Evolutionary conservation across 1,140 invertebrate species (phyloP).

Genomic region (Bombus turneri): DNA sequence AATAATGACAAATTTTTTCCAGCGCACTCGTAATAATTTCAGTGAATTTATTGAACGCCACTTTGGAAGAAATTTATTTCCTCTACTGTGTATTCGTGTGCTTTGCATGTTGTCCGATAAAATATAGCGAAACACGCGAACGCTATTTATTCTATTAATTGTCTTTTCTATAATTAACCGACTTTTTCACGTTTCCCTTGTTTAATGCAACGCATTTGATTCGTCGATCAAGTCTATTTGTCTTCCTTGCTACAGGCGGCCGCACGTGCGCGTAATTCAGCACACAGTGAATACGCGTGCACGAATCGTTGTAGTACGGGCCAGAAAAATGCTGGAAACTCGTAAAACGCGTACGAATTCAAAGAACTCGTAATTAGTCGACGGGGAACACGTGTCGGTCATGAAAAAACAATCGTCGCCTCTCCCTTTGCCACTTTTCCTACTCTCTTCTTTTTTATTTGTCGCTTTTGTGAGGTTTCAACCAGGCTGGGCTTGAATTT

Average conservation of each 20-base stretch:
- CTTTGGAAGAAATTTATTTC: constrained; percentile 1
- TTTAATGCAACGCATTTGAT: constrained; percentile 48
- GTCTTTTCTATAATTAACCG: constrained; percentile 9
- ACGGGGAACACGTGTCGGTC: constrained; percentile 33
- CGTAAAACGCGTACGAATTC: constrained; percentile 56
- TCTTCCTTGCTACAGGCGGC: constrained; percentile 14
- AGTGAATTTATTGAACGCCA: not conserved
- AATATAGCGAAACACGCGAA: not conserved
- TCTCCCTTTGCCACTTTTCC: not conserved
- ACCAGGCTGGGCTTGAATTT: constrained; percentile 29
- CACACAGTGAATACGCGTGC: constrained; percentile 14
- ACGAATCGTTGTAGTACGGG: constrained; percentile 15
- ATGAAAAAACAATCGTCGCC: constrained; percentile 52
- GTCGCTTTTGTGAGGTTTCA: not conserved
- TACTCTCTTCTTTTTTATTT: not conserved
- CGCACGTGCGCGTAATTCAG: constrained; percentile 49
- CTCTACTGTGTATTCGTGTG: not conserved
- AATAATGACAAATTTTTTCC: not conserved
- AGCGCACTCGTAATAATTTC: not conserved
- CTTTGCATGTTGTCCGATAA: not conserved
- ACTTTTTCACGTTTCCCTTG: not conserved
- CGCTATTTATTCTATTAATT: constrained; percentile 36
- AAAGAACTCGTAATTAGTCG: constrained; percentile 61
- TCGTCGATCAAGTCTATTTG: constrained; percentile 62
- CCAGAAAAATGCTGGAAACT: constrained; percentile 50